Evolutionary conservation across 2,797 vertebrate genomes (phyloP).

Genomic region (Semotilus atromaculatus): DNA sequence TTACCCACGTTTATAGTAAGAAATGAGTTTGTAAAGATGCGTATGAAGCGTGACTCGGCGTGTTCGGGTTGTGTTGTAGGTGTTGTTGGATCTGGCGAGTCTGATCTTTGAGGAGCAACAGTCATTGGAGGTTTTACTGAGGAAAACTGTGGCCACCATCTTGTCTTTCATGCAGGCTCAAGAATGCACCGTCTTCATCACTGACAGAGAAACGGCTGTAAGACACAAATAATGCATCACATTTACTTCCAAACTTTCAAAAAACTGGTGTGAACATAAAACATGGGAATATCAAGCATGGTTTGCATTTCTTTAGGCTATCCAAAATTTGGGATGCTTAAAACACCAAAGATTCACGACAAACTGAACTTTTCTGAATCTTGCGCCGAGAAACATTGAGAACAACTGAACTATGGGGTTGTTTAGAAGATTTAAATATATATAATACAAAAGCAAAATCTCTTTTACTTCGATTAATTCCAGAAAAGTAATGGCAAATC

Average conservation of each 20-base stretch:
- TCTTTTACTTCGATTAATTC: not conserved
- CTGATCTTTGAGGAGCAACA: slow-evolving; percentile 98
- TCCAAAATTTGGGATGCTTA: not conserved
- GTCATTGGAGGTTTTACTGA: slow-evolving; percentile 91
- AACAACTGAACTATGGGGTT: not conserved
- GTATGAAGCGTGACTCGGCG: not conserved
- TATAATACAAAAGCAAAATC: not conserved
- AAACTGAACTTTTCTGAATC: not conserved
- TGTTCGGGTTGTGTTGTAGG: slow-evolving; percentile 73
- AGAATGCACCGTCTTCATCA: slow-evolving; percentile 92
- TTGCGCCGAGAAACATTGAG: not conserved
- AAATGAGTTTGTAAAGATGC: not conserved
- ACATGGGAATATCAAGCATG: not conserved
- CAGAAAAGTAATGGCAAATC: not conserved
- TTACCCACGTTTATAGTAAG: not conserved
- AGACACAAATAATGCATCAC: slow-evolving; percentile 39
- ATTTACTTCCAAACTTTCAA: not conserved
- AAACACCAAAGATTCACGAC: not conserved
- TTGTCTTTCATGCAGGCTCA: slow-evolving; percentile 97
- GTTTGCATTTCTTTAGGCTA: not conserved
- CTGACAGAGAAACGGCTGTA: slow-evolving; percentile 85
- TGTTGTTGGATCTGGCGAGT: slow-evolving; percentile 93
- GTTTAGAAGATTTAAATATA: not conserved
- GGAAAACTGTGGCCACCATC: slow-evolving; percentile 94
- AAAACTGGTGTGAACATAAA: not conserved